Conservation (phyloP, 2,888 invertebrate species). For the Rutpela maculata region DNA sequence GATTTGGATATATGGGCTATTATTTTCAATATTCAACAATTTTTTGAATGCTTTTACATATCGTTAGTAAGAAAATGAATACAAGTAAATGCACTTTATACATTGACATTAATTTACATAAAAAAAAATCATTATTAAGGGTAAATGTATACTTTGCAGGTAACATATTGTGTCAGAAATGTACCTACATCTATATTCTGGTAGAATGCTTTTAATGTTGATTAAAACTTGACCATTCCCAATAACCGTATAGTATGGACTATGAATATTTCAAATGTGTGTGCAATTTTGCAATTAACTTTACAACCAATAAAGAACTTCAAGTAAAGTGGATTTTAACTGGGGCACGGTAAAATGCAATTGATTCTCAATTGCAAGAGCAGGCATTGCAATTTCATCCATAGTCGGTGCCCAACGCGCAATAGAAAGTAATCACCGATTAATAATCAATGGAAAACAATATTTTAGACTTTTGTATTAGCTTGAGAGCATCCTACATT, state of each 20-base stretch:
- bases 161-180: neutral
- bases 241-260: slow-evolving; percentile 19
- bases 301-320: slow-evolving; percentile 38
- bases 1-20: too few relatives aligned
- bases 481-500: too few relatives aligned
- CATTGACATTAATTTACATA: too few relatives aligned
- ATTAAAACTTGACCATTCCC: slow-evolving; percentile 9
- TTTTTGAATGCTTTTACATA: too few relatives aligned
- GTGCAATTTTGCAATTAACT: slow-evolving; percentile 41
- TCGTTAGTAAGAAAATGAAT: too few relatives aligned
- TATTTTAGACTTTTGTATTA: neutral
- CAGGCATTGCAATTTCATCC: neutral
- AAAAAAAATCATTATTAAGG: too few relatives aligned
- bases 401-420: neutral
- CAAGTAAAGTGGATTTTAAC: slow-evolving; percentile 31
- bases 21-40: too few relatives aligned
- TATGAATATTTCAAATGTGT: slow-evolving; percentile 12
- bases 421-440: neutral
- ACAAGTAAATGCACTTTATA: too few relatives aligned
- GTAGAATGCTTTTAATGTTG: slow-evolving; percentile 17
- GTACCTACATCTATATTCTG: neutral
- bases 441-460: neutral
- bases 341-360: slow-evolving; percentile 31
- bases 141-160: too few relatives aligned
- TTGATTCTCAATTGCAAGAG: slow-evolving; percentile 34